A percentile compares a stretch with the other conserved stretches of the same genome.
Conservation (phyloP, 1,140 invertebrate genomes). For the Doryteuthis pealeii region DNA sequence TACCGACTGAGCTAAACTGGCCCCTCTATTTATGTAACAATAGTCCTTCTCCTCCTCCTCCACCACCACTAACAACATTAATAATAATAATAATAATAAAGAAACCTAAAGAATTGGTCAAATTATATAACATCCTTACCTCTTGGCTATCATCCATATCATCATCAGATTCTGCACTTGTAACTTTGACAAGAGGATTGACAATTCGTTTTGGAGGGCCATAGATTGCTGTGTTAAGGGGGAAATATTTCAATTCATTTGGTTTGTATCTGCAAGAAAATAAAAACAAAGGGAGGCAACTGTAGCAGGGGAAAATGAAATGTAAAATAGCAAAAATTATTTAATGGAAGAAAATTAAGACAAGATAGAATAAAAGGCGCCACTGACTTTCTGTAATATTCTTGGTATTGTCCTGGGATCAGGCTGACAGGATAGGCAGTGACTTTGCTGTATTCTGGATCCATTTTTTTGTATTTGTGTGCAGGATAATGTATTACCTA, state of each 20-base stretch:
- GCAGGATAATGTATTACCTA: slow-evolving; percentile 70
- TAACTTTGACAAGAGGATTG: slow-evolving; percentile 32
- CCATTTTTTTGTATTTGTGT: slow-evolving; percentile 51
- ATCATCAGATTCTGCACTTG: slow-evolving; percentile 24
- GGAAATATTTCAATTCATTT: slow-evolving; percentile 77
- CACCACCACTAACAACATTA: too few relatives aligned
- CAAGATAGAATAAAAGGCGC: not conserved
- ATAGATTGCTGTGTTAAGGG: slow-evolving; percentile 85
- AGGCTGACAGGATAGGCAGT: slow-evolving; percentile 86
- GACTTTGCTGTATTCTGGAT: slow-evolving; percentile 63
- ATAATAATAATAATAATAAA: not conserved
- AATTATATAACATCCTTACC: too few relatives aligned
- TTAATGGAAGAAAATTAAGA: not conserved
- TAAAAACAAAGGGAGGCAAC: not conserved
- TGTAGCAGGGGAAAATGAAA: not conserved
- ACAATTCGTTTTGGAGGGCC: slow-evolving; percentile 66
- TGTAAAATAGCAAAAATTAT: not conserved
- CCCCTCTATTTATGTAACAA: too few relatives aligned
- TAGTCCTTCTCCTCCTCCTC: too few relatives aligned
- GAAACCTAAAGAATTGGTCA: too few relatives aligned
- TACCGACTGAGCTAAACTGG: too few relatives aligned
- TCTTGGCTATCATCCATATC: slow-evolving; percentile 2
- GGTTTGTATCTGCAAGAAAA: slow-evolving; percentile 65
- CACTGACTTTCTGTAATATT: slow-evolving; percentile 69
- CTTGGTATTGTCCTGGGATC: slow-evolving; percentile 90